phyloP scores from a whole-genome alignment of 1,140 invertebrate species.

The Drosophila guanche region DNA sequence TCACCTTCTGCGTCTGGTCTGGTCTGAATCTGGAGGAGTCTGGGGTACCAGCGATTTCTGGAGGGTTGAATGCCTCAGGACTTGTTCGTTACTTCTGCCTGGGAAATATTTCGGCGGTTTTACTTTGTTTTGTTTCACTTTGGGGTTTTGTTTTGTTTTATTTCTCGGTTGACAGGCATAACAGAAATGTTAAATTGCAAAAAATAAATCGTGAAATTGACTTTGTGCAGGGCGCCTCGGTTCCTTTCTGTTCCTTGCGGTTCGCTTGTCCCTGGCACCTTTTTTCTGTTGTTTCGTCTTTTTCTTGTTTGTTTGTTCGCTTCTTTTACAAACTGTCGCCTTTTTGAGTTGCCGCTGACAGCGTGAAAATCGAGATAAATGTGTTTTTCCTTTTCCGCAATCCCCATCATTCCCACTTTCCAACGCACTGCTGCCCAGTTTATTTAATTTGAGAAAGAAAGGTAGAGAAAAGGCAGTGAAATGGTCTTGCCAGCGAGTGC shows the following conservation, averaged over 20 bases:
- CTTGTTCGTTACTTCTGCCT: no score
- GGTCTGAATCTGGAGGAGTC: no score
- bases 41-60: no score
- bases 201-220: slow-evolving; percentile 80
- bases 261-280: slow-evolving; percentile 22
- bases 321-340: slow-evolving; percentile 75
- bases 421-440: slow-evolving; percentile 51
- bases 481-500: not conserved
- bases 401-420: not conserved
- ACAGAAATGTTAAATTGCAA: slow-evolving; percentile 74
- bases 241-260: slow-evolving; percentile 22
- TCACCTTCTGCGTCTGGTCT: slow-evolving; percentile 30
- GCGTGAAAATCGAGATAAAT: slow-evolving; percentile 82
- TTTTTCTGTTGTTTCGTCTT: slow-evolving; percentile 19
- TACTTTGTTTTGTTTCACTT: not conserved
- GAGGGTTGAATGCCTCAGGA: no score
- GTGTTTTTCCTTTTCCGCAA: slow-evolving; percentile 55
- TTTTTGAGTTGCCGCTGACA: slow-evolving; percentile 78
- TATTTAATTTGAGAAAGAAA: slow-evolving; percentile 64
- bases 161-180: slow-evolving; percentile 45
- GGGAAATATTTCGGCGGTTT: no score
- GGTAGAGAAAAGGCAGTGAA: slow-evolving; percentile 18
- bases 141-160: slow-evolving; percentile 4
- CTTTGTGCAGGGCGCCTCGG: slow-evolving; percentile 46
- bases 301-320: slow-evolving; percentile 19